Evolutionary conservation across 2,888 invertebrate genomes (phyloP).

Genomic region (Papilio demoleus): DNA sequence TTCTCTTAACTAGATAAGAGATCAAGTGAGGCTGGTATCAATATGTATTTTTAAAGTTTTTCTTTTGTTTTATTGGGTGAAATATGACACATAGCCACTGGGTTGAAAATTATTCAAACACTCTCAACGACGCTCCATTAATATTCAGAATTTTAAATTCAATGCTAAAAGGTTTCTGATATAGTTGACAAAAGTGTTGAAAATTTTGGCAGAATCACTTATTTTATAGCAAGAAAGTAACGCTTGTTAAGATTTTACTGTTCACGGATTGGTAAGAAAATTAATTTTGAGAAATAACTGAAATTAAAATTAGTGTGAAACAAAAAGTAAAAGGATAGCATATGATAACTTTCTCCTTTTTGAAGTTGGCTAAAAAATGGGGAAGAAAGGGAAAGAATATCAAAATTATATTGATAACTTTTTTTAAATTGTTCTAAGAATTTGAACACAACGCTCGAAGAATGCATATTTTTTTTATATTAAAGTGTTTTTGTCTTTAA

Average conservation of each 20-base stretch:
- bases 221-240: not conserved
- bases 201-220: conserved; percentile 3
- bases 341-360: no score
- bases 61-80: conserved; percentile 10
- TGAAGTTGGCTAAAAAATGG: no score
- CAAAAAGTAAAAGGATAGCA: no score
- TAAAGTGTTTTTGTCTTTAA: no score
- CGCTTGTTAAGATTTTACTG: not conserved
- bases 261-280: not conserved
- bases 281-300: no score
- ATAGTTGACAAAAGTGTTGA: not conserved
- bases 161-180: conserved; percentile 11
- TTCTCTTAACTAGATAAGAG: not conserved
- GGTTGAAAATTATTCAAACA: conserved; percentile 22
- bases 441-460: no score
- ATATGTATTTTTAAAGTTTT: conserved; percentile 9
- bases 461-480: no score
- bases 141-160: conserved; percentile 24
- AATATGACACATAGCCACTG: conserved; percentile 14
- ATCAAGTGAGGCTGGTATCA: not conserved
- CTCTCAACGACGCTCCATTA: conserved; percentile 16
- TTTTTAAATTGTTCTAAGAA: no score
- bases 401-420: no score
- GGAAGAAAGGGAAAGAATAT: no score
- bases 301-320: no score